Evolutionary conservation across 92 coral and sea anemone species (phyloP).

Genomic region (Actinostola sp.): DNA sequence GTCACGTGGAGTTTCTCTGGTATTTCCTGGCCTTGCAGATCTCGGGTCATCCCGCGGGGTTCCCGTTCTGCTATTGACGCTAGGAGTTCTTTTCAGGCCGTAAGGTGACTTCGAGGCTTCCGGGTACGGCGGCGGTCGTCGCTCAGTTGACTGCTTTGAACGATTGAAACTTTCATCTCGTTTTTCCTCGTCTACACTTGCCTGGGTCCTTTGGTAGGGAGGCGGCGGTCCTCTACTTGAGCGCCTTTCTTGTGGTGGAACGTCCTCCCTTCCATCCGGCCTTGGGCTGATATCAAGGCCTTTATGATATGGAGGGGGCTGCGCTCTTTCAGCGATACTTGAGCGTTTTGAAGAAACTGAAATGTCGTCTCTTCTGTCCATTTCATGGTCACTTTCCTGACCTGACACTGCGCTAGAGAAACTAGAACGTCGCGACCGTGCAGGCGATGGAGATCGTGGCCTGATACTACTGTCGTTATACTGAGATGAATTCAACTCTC

Average conservation of each 20-base stretch:
- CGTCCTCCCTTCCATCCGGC: slow-evolving; percentile 11
- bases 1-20: slow-evolving; percentile 7
- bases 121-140: slow-evolving; percentile 25
- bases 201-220: slow-evolving; percentile 14
- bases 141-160: slow-evolving; percentile 6
- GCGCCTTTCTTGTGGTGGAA: slow-evolving; percentile 9
- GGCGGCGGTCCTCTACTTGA: slow-evolving; percentile 38
- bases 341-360: slow-evolving; percentile 23
- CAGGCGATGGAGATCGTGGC: slow-evolving; percentile 46
- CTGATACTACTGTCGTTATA: slow-evolving; percentile 4
- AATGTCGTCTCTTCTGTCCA: slow-evolving; percentile 21
- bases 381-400: slow-evolving; percentile 23
- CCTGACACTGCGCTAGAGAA: slow-evolving; percentile 45
- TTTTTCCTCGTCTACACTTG: slow-evolving; percentile 10
- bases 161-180: not conserved
- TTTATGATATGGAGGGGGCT: slow-evolving; percentile 14
- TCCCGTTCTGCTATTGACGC: slow-evolving; percentile 18
- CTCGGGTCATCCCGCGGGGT: slow-evolving; percentile 18
- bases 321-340: slow-evolving; percentile 18
- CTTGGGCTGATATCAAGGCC: not conserved
- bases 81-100: slow-evolving; percentile 7
- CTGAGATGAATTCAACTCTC: slow-evolving; percentile 12
- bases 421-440: slow-evolving; percentile 41
- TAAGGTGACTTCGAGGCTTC: slow-evolving; percentile 13
- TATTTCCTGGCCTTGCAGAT: not conserved